Conservation (phyloP, 2,888 invertebrate genomes). For the Erynnis tages region DNA sequence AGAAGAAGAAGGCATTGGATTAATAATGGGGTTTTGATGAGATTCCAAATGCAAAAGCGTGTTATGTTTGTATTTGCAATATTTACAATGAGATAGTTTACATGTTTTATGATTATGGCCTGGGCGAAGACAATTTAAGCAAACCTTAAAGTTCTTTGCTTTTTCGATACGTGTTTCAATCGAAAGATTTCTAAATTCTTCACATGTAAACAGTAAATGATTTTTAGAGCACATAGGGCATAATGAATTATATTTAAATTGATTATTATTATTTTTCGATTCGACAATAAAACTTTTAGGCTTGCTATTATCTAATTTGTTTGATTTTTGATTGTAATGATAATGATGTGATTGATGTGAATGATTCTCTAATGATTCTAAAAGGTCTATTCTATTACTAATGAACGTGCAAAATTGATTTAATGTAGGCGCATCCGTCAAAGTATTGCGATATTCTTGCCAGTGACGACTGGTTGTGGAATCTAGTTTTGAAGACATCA, state of each 20-base stretch:
- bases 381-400: conserved; percentile 8
- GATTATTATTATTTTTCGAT: background rate
- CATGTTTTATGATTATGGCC: conserved; percentile 30
- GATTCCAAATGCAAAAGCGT: background rate
- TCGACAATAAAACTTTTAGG: conserved; percentile 8
- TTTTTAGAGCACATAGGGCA: conserved; percentile 1
- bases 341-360: background rate
- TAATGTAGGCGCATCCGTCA: background rate
- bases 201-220: conserved; percentile 12
- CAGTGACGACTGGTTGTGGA: conserved; percentile 19
- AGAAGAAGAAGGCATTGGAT: background rate
- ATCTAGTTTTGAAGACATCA: conserved; percentile 27
- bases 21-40: background rate
- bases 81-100: conserved; percentile 31
- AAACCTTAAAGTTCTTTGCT: conserved; percentile 31
- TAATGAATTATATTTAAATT: background rate
- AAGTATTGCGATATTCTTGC: conserved; percentile 27
- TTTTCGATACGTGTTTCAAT: conserved; percentile 24
- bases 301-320: background rate
- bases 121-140: conserved; percentile 29
- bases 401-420: conserved; percentile 4
- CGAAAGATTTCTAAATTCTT: background rate
- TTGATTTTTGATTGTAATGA: background rate
- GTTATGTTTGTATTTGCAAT: conserved; percentile 28
- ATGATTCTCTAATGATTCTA: conserved; percentile 26